Percentiles rank a stretch among this genome's conserved stretches.
These are phyloP conservation scores for Ondatra zibethicus DNA, from an alignment of 2,113 vertebrate genomes.

Conservation along the genomic window DNA sequence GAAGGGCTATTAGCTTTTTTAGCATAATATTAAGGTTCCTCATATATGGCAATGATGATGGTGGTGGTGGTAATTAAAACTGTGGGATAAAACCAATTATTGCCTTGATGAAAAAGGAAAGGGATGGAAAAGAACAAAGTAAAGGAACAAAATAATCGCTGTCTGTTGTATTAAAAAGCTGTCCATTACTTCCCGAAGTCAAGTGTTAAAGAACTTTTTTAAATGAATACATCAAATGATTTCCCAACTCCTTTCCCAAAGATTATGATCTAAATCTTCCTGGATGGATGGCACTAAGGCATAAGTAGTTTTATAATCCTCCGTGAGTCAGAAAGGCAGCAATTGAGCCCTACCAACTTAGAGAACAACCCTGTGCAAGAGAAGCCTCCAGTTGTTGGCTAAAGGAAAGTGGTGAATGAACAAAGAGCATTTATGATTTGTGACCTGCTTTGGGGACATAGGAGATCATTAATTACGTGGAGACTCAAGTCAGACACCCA, in stretches of 20 bases:
- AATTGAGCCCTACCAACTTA: background rate
- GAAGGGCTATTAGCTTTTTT: background rate
- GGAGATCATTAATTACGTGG: background rate
- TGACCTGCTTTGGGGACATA: background rate
- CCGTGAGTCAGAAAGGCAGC: background rate
- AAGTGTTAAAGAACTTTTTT: background rate
- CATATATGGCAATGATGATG: background rate
- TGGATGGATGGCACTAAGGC: background rate
- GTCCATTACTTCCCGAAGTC: background rate
- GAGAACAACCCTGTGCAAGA: background rate
- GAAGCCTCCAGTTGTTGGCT: background rate
- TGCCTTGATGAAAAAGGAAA: background rate
- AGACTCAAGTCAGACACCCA: background rate
- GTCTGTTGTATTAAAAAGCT: background rate
- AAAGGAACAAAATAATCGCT: background rate
- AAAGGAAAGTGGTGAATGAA: background rate
- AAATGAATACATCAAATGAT: background rate
- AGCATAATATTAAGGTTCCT: background rate
- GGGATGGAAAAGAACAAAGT: background rate
- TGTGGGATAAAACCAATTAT: background rate
- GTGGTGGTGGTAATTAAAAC: background rate
- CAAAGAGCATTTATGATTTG: background rate
- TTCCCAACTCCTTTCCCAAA: background rate
- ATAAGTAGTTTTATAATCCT: background rate
- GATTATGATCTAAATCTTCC: constrained; percentile 17